Evolutionary conservation across 2,888 invertebrate genomes (phyloP).

Genomic region (Erebia palarica): DNA sequence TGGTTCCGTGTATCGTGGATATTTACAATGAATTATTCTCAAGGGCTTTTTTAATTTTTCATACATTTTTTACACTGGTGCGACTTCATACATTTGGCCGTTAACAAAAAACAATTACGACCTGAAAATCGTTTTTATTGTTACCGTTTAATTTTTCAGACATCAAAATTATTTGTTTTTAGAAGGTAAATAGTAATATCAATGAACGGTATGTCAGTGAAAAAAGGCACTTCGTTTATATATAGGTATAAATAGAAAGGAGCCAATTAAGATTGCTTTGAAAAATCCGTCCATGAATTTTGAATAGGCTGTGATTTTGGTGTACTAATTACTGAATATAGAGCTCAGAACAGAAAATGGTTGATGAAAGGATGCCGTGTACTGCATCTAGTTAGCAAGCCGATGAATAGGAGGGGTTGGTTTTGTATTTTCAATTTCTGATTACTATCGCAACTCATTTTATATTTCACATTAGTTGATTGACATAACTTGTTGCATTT

Average conservation of each 20-base stretch:
- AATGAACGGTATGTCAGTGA: neutral
- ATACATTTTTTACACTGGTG: conserved; percentile 40
- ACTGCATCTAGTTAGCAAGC: conserved; percentile 35
- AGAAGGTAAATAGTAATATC: neutral
- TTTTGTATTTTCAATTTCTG: conserved; percentile 30
- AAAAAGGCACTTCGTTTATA: conserved; percentile 20
- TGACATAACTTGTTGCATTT: conserved; percentile 5
- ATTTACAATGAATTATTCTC: conserved; percentile 55
- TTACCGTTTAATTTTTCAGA: too few species aligned
- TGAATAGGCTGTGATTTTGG: conserved; percentile 40
- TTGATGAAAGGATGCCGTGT: conserved; percentile 38
- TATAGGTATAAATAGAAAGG: conserved; percentile 17
- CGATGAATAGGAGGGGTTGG: conserved; percentile 30
- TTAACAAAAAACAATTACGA: too few species aligned
- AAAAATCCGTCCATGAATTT: conserved; percentile 33
- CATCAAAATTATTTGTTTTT: too few species aligned
- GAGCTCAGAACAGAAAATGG: conserved; percentile 39
- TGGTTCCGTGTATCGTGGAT: conserved; percentile 55
- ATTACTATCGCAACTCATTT: conserved; percentile 35
- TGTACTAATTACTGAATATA: conserved; percentile 35
- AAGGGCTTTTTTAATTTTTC: conserved; percentile 41
- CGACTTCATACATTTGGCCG: neutral
- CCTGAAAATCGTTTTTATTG: too few species aligned
- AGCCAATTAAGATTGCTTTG: conserved; percentile 36
- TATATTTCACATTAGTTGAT: conserved; percentile 24